Conservation (phyloP, 2,888 invertebrate genomes). For the Acanthococcus lagerstroemiae region DNA sequence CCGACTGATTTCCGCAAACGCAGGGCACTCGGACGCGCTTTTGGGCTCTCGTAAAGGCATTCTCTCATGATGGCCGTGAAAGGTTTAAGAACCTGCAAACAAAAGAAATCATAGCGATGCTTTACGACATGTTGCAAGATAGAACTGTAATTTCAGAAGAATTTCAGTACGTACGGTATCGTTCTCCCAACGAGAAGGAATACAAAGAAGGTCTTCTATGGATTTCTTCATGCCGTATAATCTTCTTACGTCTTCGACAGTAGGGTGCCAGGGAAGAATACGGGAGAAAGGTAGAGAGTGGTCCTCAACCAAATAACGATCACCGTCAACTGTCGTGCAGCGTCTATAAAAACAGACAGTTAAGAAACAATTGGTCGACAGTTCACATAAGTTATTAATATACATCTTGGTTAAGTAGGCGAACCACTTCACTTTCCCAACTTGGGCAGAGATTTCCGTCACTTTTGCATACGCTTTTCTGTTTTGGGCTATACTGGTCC, state of each 20-base stretch:
- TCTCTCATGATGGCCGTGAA: neutral
- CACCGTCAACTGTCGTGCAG: neutral
- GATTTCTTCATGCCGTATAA: neutral
- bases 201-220: neutral
- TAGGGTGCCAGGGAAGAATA: constrained; percentile 8
- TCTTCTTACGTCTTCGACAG: constrained; percentile 10
- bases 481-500: too few species aligned
- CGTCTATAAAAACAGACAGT: too few species aligned
- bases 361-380: too few species aligned
- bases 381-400: too few species aligned
- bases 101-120: neutral
- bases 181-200: neutral
- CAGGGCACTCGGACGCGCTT: neutral
- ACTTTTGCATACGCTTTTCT: too few species aligned
- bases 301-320: neutral
- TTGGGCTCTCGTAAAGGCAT: neutral
- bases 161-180: neutral
- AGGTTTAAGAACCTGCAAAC: too few species aligned
- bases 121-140: neutral
- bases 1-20: neutral
- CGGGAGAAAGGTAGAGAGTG: constrained; percentile 8
- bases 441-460: too few species aligned
- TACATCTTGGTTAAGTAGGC: too few species aligned
- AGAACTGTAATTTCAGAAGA: neutral
- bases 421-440: too few species aligned